These are phyloP conservation scores for Bradysia coprophila DNA, from an alignment of 1,140 invertebrate species.

Conservation along the genomic window DNA sequence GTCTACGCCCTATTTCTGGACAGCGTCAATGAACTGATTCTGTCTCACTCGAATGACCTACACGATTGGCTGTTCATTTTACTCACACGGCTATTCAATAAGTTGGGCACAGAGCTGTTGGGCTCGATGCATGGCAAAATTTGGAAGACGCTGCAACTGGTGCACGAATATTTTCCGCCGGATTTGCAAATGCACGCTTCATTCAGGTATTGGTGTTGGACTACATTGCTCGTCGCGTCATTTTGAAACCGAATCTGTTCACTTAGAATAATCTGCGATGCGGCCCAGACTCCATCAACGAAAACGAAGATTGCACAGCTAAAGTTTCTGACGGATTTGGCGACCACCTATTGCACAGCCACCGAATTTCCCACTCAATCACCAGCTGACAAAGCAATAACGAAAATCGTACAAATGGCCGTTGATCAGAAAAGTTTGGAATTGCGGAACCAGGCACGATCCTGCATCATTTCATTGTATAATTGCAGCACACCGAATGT, in stretches of 20 bases:
- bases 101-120: slow-evolving; percentile 75
- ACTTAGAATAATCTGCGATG: slow-evolving; percentile 70
- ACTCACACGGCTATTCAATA: slow-evolving; percentile 58
- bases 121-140: slow-evolving; percentile 82
- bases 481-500: slow-evolving; percentile 77
- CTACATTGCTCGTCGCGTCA: not conserved
- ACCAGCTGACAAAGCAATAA: slow-evolving; percentile 37
- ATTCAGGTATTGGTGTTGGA: slow-evolving; percentile 24
- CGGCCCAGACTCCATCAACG: slow-evolving; percentile 74
- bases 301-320: slow-evolving; percentile 64
- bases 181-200: slow-evolving; percentile 37
- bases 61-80: slow-evolving; percentile 83
- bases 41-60: slow-evolving; percentile 69
- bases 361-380: slow-evolving; percentile 27
- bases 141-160: slow-evolving; percentile 65
- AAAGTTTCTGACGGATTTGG: slow-evolving; percentile 52
- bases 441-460: slow-evolving; percentile 56
- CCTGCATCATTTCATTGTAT: slow-evolving; percentile 68
- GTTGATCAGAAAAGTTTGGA: slow-evolving; percentile 56
- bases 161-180: slow-evolving; percentile 51
- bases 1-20: slow-evolving; percentile 87
- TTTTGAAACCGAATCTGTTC: not conserved
- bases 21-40: slow-evolving; percentile 72
- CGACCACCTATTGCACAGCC: slow-evolving; percentile 31
- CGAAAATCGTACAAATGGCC: slow-evolving; percentile 42